These are phyloP conservation scores for Cactoblastis cactorum DNA, from an alignment of 2,888 invertebrate genomes.

Conservation along the genomic window DNA sequence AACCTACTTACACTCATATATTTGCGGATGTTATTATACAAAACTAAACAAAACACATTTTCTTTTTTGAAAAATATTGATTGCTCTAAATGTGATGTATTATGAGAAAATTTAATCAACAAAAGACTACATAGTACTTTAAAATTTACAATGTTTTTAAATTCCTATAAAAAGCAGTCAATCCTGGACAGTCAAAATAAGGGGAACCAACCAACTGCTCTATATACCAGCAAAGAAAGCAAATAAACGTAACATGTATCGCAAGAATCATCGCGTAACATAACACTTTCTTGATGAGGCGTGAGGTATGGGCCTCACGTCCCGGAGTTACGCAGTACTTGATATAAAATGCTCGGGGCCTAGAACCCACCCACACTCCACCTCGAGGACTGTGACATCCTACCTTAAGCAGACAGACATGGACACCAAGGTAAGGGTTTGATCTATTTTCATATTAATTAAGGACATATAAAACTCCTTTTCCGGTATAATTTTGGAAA, in stretches of 20 bases:
- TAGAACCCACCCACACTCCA: slow-evolving; percentile 56
- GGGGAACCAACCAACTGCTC: slow-evolving; percentile 25
- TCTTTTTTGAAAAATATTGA: too few relatives aligned
- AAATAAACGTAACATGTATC: slow-evolving; percentile 47
- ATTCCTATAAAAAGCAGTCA: too few relatives aligned
- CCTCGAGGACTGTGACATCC: slow-evolving; percentile 58
- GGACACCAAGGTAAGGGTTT: slow-evolving; percentile 67
- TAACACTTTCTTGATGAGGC: slow-evolving; percentile 68
- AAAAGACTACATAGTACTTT: too few relatives aligned
- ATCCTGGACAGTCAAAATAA: slow-evolving; percentile 7
- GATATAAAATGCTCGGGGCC: slow-evolving; percentile 61
- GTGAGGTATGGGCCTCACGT: slow-evolving; percentile 70
- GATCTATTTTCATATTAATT: neutral
- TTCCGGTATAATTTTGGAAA: neutral
- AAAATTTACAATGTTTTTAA: too few relatives aligned
- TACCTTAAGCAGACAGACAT: slow-evolving; percentile 62
- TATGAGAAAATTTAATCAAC: too few relatives aligned
- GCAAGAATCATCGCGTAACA: slow-evolving; percentile 57
- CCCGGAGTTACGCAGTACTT: slow-evolving; percentile 54
- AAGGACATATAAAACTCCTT: neutral
- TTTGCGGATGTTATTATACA: too few relatives aligned
- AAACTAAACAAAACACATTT: too few relatives aligned
- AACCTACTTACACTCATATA: too few relatives aligned
- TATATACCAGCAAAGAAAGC: slow-evolving; percentile 28
- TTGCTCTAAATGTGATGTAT: too few relatives aligned